phyloP scores from a whole-genome alignment of 2,113 vertebrate genomes.

The Climacteris rufus region DNA sequence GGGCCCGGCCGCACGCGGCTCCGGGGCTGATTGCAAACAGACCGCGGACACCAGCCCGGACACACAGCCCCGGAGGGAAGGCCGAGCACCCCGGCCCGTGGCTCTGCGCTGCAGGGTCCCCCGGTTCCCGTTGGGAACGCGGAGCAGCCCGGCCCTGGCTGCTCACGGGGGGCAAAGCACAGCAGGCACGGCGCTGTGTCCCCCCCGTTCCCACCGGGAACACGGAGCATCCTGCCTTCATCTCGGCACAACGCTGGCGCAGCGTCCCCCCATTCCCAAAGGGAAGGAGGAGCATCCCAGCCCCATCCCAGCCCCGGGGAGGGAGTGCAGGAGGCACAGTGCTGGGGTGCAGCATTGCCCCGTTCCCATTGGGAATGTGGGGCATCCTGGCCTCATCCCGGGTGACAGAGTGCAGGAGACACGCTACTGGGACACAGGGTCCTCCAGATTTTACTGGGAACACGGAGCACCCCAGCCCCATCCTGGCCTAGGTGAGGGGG shows the following conservation, averaged over 20 bases:
- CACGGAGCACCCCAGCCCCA: neutral
- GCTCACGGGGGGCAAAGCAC: neutral
- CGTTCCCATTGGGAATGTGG: no score
- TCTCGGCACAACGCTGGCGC: neutral
- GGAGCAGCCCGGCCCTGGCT: neutral
- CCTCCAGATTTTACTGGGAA: neutral
- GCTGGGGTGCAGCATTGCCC: neutral
- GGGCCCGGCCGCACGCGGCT: slow-evolving; percentile 42
- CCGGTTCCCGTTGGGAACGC: rapidly evolving
- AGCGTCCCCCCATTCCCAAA: neutral
- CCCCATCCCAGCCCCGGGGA: neutral
- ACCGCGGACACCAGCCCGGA: neutral
- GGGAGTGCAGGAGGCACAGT: neutral
- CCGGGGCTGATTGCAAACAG: slow-evolving; percentile 56
- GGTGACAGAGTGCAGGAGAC: no score
- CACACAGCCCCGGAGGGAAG: neutral
- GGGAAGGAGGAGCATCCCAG: neutral
- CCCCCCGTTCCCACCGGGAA: neutral
- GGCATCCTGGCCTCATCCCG: no score
- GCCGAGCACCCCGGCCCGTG: neutral
- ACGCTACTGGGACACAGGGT: no score
- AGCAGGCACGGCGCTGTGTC: neutral
- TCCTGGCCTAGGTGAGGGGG: neutral
- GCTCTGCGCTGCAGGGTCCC: neutral
- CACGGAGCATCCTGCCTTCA: neutral